These are phyloP conservation scores for Hedya salicella DNA, from an alignment of 2,888 invertebrate genomes.

Conservation along the genomic window DNA sequence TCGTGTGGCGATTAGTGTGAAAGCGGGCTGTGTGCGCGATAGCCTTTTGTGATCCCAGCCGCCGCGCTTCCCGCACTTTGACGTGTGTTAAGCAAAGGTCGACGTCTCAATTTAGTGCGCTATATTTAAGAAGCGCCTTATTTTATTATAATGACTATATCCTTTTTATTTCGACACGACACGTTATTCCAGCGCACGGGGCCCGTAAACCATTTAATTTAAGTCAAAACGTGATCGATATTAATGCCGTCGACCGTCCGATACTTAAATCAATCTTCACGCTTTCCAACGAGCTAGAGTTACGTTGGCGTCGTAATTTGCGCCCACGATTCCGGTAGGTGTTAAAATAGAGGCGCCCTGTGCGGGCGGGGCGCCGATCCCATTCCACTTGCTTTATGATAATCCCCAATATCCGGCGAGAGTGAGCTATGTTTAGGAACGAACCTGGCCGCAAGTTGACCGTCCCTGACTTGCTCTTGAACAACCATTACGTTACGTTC, in stretches of 20 bases:
- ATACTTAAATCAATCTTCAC: slow-evolving; percentile 61
- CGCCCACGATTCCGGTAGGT: slow-evolving; percentile 78
- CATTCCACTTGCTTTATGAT: slow-evolving; percentile 82
- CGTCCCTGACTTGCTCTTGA: slow-evolving; percentile 48
- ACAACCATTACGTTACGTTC: slow-evolving; percentile 24
- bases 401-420: slow-evolving; percentile 83
- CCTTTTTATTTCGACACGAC: background rate
- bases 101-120: background rate
- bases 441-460: slow-evolving; percentile 58
- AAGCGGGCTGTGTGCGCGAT: slow-evolving; percentile 67
- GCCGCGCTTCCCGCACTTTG: slow-evolving; percentile 54
- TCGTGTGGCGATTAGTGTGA: slow-evolving; percentile 60
- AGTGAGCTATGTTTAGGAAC: slow-evolving; percentile 72
- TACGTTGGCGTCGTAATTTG: slow-evolving; percentile 73
- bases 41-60: slow-evolving; percentile 70
- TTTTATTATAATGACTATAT: background rate
- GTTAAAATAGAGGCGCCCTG: slow-evolving; percentile 83
- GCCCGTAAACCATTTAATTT: slow-evolving; percentile 27
- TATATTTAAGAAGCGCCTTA: background rate
- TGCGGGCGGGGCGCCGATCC: slow-evolving; percentile 75
- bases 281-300: slow-evolving; percentile 57
- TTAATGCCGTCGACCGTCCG: slow-evolving; percentile 53
- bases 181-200: background rate
- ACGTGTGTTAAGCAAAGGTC: slow-evolving; percentile 31
- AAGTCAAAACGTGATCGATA: slow-evolving; percentile 42